A percentile compares a stretch with the other conserved stretches of the same genome.
These are phyloP conservation scores for Agonum fuliginosum DNA, from an alignment of 2,888 invertebrate species.

Conservation along the genomic window DNA sequence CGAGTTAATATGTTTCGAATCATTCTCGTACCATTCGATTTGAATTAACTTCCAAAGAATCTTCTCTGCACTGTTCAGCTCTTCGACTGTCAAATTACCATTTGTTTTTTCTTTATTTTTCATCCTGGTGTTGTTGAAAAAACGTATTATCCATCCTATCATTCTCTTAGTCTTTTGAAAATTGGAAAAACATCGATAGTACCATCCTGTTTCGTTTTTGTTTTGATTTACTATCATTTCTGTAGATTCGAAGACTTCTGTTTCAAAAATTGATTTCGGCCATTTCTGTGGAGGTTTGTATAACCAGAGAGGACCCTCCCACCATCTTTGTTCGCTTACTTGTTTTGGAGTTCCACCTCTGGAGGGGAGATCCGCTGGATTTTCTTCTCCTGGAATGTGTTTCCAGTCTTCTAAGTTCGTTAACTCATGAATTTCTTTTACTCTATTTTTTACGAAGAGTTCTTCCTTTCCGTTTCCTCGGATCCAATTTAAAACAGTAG, in stretches of 20 bases:
- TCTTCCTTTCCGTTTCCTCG: constrained; percentile 62
- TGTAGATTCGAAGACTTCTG: constrained; percentile 35
- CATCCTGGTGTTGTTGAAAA: constrained; percentile 6
- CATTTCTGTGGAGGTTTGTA: constrained; percentile 60
- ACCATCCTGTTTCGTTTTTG: not conserved
- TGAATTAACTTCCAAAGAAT: constrained; percentile 17
- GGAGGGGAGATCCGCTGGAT: constrained; percentile 66
- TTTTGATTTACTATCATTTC: constrained; percentile 37
- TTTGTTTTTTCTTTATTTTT: not conserved
- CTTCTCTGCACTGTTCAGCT: constrained; percentile 18
- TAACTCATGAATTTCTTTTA: constrained; percentile 64
- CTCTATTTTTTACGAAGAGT: constrained; percentile 65
- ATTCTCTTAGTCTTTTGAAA: constrained; percentile 63
- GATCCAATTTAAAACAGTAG: constrained; percentile 65
- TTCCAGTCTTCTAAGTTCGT: constrained; percentile 62
- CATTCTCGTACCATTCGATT: constrained; percentile 8
- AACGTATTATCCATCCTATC: constrained; percentile 61
- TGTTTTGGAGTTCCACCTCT: constrained; percentile 64
- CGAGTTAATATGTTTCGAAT: constrained; percentile 45
- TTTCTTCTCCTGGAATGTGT: constrained; percentile 65
- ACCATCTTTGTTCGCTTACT: constrained; percentile 65
- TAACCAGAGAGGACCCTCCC: constrained; percentile 67
- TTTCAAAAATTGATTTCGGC: constrained; percentile 57
- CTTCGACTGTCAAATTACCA: not conserved
- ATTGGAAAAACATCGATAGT: constrained; percentile 59